phyloP scores from a whole-genome alignment of 2,113 vertebrate species.

The Solea solea region DNA sequence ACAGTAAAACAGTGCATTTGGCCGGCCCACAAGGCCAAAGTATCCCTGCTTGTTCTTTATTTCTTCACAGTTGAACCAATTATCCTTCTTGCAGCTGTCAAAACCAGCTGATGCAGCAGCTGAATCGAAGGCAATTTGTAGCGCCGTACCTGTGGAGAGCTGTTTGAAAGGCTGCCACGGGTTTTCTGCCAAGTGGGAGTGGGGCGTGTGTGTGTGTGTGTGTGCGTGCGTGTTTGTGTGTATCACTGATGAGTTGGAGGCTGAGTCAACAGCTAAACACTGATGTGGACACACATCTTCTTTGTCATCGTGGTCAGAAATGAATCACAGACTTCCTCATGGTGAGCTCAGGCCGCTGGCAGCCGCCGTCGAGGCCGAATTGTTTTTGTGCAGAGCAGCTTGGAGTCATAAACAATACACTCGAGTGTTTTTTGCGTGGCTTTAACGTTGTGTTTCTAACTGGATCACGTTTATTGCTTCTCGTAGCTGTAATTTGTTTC shows the following conservation, averaged over 20 bases:
- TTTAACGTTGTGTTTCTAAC: not conserved
- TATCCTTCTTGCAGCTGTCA: conserved; percentile 66
- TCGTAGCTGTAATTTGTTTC: conserved; percentile 22
- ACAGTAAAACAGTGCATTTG: conserved; percentile 14
- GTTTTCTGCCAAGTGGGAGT: conserved; percentile 56
- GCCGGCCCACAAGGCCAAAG: conserved; percentile 29
- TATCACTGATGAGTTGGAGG: conserved; percentile 60
- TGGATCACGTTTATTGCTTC: conserved; percentile 12
- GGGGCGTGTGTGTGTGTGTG: not conserved
- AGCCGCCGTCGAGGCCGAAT: conserved; percentile 11
- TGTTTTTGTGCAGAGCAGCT: conserved; percentile 9
- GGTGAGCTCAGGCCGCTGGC: conserved; percentile 26
- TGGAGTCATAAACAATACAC: conserved; percentile 14
- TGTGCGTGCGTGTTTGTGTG: conserved; percentile 9
- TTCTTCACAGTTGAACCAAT: conserved; percentile 71
- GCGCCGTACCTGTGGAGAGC: conserved; percentile 70
- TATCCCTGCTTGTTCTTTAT: conserved; percentile 53
- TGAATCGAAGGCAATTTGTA: conserved; percentile 73
- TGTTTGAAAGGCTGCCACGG: conserved; percentile 66
- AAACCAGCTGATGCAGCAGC: conserved; percentile 73
- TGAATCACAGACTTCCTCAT: conserved; percentile 39
- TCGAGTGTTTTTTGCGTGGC: not conserved
- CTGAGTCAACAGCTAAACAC: conserved; percentile 71
- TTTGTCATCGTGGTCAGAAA: conserved; percentile 46
- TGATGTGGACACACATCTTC: conserved; percentile 53